Base-by-base conservation (phyloP, 2,888 invertebrate species). In the Alloscopus bannaensis region DNA sequence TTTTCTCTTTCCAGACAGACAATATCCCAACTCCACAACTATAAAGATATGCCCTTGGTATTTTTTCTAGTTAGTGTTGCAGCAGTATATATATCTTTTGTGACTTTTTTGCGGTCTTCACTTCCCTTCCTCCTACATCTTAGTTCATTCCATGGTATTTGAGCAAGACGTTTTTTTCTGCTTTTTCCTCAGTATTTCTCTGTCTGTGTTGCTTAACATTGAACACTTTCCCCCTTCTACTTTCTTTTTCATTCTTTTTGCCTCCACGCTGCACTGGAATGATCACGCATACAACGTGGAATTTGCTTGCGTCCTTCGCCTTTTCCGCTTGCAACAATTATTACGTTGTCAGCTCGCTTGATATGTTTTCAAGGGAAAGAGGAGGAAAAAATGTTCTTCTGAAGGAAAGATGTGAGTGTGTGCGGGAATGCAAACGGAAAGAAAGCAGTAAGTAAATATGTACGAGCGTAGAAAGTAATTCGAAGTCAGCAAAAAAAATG, bases 31-130 rank as follows among this genome's bases (percentile, higher is more conserved):
- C n/a, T 31, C 52, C 18, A 18, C 29, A 50, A 22, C 22, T 52
- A 52, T n/a, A 47, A 13, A 18, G n/a, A 47, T 47, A 47, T n/a
- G 18, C n/a, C n/a, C n/a, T 13, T 47, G 28, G 50, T 31, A 28
- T 66, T 50, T 28, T n/a, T 18, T 55, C 55, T 68, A 24, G 20
- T n/a, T n/a, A n/a, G n/a, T 66, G 52, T 50, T 29, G 60, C 47
- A 57, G 69, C n/a, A 28, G 28, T 71, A 60, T n/a, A n/a, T n/a
- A n/a, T 29, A 50, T 71, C 71, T 71, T 66, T 42, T 69, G 60
- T 31, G 60, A 71, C 60, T 71, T 71, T 64, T 71, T 59, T 62
- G 62, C 18, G 71, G 62, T 71, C 60, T 71, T 71, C 31, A 70
- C 31, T 64, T 62, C 31, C 24, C 42, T 52, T 31, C 24, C 71